Base-by-base conservation (phyloP, 1,140 invertebrate species). In the Cotesia vestalis region DNA sequence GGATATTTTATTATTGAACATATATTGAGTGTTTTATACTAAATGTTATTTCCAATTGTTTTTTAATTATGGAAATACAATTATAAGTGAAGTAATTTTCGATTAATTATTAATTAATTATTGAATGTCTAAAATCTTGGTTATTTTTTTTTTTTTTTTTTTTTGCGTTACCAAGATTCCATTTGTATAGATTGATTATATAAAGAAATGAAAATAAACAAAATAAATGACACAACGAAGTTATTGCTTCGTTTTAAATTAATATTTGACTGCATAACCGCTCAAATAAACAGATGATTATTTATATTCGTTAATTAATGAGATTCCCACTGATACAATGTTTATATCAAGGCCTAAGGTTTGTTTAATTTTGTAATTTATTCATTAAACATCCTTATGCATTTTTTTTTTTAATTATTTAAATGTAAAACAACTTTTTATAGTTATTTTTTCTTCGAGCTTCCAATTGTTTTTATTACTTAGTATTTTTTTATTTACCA, bases 41-140 rank as follows among this genome's bases (percentile, higher is more conserved):
- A 34, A 20, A 61, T 27, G 63, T 66, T 66, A 66, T 66, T 66
- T 63, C 36, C 61, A 36, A 8, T 63, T 40, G 27, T 60, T 35
- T 34, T 35, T 34, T 35, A 60, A 27, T 35, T 35, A 11, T 60
- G 27, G 59, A 35, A 60, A 60, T 35, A 34, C 12, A 20, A 5
- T 34, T 60, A 20, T 11, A 12, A 6, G 8, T 20, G 27, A 11
- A 20, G 12, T 12, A n/a, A 55, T 55, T 12, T n/a, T 17, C 1
- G 53, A 55, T 12, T 55, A 55, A 55, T 55, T 55, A 55, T 55
- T 14, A 55, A 14, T 55, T 55, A 17, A 55, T 14, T 55, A 55
- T 3, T 55, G 17, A 55, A n/a, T 17, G 1, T n/a, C 4, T 3
- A 5, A 9, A 5, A n/a, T 14, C 53, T 55, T 55, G 4, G 17